Base-by-base conservation (phyloP, 1,140 invertebrate species). In the Centruroides sculpturatus region DNA sequence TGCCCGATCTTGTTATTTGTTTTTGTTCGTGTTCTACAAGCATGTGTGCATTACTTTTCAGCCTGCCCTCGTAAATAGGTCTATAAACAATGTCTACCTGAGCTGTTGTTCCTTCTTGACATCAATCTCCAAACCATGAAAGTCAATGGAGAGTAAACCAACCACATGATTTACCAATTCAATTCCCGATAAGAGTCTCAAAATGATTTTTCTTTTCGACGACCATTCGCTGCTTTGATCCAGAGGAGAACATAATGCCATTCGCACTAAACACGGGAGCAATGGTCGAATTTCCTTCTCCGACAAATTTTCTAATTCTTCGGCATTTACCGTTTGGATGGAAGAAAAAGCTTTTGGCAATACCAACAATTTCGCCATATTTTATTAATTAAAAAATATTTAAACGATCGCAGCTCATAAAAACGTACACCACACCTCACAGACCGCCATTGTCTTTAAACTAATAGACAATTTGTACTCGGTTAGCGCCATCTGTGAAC, bases 121-220 rank as follows among this genome's bases (percentile, higher is more conserved):
- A 71, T 97, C 92, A 23, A 84, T 83, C 77, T 97, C 93, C 41
- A 98, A 76, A 13, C 85, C 82, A 71, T 93, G 89, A 75, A 96
- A 97, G 76, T 97, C 92, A 52, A 97, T 92, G 3, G 91, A 93
- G 10, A 97, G 76, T 4, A 96, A 76, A 9, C 88, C 89, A 6
- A 97, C 92, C 57, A 97, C 87, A 53, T 89, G 89, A 75, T 98
- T 98, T 0, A 96, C 92, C 41, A 89, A 81, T 74, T 96, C 92
- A 64, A 94, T 89, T 4, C 88, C 88, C 2, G 89, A 89, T 1
- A 98, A 76, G 46, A 94, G 81, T 11, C 87, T 87, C 0, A 96
- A 73, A 54, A 96, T 89, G 66, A 87, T 84, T 72, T 92, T 92
- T 65, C 89, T 83, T 9, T 83, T 84, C 67, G 86, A 83, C 5